Evolutionary conservation across 2,797 vertebrate genomes (phyloP), one percentile per base, ranked within the genome.

Genomic region (Agapornis canus): DNA sequence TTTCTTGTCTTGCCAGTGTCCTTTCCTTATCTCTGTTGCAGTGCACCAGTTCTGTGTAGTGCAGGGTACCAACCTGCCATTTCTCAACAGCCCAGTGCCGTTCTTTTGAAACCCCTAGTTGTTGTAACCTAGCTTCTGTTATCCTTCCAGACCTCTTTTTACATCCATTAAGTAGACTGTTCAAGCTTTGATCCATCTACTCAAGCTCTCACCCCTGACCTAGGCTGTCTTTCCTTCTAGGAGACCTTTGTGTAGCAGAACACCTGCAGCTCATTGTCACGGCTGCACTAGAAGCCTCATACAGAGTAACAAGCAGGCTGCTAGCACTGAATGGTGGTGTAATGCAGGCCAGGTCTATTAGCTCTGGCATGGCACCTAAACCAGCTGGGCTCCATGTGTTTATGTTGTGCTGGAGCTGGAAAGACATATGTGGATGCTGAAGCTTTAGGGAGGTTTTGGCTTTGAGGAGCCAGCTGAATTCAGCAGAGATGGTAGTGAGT

Each of bases 381-480:
- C 42, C 57, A 89, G 47, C 72, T 61, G 68, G 57, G 45, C 9
- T 79, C 39, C 3, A 1, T 65, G 37, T 75, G 15, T 90, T 75
- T 82, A 12, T 59, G 63, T 60, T 82, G 23, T 47, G 63, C 63
- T 49, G 47, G 47, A 82, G 47, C 57, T 86, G 32, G 37, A 64
- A 70, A 82, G 68, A 35, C 31, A 13, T 49, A 60, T 13, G 51
- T 73, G 32, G 63, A 61, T 89, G 47, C 47, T 76, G 68, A 83
- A 82, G 63, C 37, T 79, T 82, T 37, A 51, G 52, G 57, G 57
- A 76, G 63, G 32, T 65, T 82, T 86, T 1, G 6, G 23, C 6
- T 66, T 57, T 51, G 57, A 90, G 86, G 32, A 90, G 63, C 43
- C 20, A 76, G 57, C 27, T 75, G 48, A 86, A 51, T 47, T 83